Base-by-base conservation (phyloP, 2,113 vertebrate genomes). In the Notothenia rossii region DNA sequence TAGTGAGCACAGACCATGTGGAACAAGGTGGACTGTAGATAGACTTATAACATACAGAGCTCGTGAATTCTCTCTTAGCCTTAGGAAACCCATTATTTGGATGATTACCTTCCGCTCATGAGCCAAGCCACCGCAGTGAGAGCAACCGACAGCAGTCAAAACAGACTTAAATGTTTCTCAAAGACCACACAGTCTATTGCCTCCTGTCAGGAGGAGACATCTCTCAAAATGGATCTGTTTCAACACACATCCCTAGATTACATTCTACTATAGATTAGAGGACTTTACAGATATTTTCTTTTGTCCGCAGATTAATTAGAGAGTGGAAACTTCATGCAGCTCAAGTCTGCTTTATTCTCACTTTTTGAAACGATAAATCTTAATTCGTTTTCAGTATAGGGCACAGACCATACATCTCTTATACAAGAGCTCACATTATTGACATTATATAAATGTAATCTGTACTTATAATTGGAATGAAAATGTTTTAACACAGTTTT, bases 21-120 rank as follows among this genome's bases (percentile, higher is more conserved):
- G 70, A 66, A 71, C 74, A 78, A 60, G 14, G 36, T 33, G 53
- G 61, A 58, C 15, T 46, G 53, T 20, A 17, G 54, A 68, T 59
- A 72, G 72, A 86, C 62, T 68, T 79, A 43, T 78, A 79, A 79
- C 58, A 77, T n/a, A 49, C 67, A 60, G 36, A 74, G 84, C 64
- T 63, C 67, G 67, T 62, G 7, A 71, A 75, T 61, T 71, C 55
- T 78, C 36, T 72, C 62, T 65, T 74, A 66, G 79, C 84, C 69
- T 70, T 36, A 72, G 82, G 79, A 84, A 74, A 85, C 88, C 86
- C 73, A 88, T 90, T 89, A 88, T 82, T 80, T 88, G 91, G 87
- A 82, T 90, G 88, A 90, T 90, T 90, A 88, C 80, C 86, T 87
- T 58, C 77, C 22, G 63, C 72, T 81, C 66, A 10, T 71, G 75